These are phyloP conservation scores for Eurystomus gularis DNA, from an alignment of 2,113 vertebrate species.

Conservation along the genomic window DNA sequence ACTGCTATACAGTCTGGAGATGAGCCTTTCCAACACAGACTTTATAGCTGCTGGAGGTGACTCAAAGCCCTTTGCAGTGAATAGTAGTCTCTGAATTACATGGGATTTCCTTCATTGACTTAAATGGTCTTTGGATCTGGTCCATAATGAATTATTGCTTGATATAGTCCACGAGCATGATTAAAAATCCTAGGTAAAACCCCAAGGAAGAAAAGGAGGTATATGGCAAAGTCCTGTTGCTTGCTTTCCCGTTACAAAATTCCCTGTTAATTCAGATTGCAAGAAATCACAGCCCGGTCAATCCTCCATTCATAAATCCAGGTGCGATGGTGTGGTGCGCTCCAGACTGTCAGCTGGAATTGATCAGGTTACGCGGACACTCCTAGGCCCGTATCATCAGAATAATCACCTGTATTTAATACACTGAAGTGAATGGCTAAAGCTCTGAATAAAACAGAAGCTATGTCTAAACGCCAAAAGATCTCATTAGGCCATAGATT, in stretches of 20 bases:
- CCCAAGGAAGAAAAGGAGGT: background rate
- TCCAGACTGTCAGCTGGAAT: background rate
- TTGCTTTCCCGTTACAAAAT: background rate
- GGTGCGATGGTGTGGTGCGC: background rate
- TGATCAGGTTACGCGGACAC: accelerated
- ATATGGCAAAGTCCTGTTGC: background rate
- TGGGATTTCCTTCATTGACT: background rate
- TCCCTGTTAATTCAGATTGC: background rate
- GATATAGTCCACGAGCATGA: background rate
- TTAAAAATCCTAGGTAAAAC: background rate
- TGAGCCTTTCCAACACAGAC: background rate
- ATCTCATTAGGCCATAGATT: background rate
- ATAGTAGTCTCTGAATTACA: background rate
- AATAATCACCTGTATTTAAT: background rate
- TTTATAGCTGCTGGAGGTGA: background rate
- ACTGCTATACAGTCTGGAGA: background rate
- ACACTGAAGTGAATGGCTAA: background rate
- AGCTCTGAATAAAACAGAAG: background rate
- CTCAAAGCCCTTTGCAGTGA: background rate
- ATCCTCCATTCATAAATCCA: too few species aligned
- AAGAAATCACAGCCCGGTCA: background rate
- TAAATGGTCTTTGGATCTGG: background rate
- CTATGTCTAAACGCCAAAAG: background rate
- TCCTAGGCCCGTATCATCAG: background rate
- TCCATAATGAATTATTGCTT: background rate